Evolutionary conservation across 2,113 vertebrate genomes (phyloP), one percentile per base, ranked within the genome.

Genomic region (Brienomyrus brachyistius): DNA sequence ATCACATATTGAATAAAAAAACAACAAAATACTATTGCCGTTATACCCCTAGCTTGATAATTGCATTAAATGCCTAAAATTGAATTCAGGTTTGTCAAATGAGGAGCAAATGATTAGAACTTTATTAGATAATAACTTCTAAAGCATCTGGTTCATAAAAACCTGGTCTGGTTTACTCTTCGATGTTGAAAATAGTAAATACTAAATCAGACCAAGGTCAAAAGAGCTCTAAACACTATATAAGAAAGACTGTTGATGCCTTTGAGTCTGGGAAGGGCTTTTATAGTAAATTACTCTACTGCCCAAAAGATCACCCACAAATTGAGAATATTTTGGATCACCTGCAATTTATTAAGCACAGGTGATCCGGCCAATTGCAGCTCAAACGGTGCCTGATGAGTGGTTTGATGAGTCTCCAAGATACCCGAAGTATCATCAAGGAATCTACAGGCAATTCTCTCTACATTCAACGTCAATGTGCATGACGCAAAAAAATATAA

Each of bases 371-470:
- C 77, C 47, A 77, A 74, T 40, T 90, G 43, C 31, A 54, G 45
- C 47, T 47, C 2, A 86, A 74, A 15, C 10, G 17, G n/a, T 77
- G 82, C 45, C 35, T 21, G 31, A 74, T 86, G 45, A 35, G 43
- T 31, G 48, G 59, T 85, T 27, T 0, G 23, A 48, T 80, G 85
- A 17, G 43, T 86, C 52, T 90, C 59, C 19, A 62, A 62, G 86
- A 59, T 35, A 52, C 13, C 2, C 21, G 48, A 77, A 54, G 84
- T 5, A 89, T 88, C 77, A 85, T 90, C 77, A 90, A 85, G 88
- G 77, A 80, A 86, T 31, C 19, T 86, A 10, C 80, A 86, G 45
- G 80, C 23, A 84, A 88, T 7, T 23, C 11, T 45, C 86, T 35
- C 90, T 40, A 86, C 23, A n/a, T 54, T 90, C 54, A 59, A 62